These are phyloP conservation scores for Cryptoprocta ferox DNA, from an alignment of 2,797 vertebrate genomes.

Conservation along the genomic window DNA sequence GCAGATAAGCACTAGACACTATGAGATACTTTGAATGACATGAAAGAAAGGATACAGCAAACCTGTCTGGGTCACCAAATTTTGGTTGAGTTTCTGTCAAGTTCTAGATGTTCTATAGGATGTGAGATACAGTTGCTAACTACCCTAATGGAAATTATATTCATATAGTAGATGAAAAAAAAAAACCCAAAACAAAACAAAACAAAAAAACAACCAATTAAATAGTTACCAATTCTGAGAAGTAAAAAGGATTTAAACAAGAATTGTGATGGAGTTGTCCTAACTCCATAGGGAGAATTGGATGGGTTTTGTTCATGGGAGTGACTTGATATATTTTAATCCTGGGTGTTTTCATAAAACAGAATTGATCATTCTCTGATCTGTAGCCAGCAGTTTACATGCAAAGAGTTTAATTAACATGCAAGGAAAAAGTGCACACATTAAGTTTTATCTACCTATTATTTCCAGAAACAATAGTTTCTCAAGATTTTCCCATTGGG, in stretches of 20 bases:
- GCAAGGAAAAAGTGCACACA: background rate
- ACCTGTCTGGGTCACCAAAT: background rate
- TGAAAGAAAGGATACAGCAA: background rate
- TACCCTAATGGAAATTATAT: background rate
- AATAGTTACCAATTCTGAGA: background rate
- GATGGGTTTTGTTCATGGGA: background rate
- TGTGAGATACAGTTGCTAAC: background rate
- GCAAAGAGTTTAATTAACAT: constrained; percentile 43
- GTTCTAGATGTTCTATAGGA: background rate
- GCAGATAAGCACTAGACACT: background rate
- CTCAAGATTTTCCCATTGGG: background rate
- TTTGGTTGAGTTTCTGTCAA: background rate
- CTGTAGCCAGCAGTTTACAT: background rate
- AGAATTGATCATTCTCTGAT: constrained; percentile 10
- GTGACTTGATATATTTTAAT: constrained; percentile 22
- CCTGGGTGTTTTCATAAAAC: background rate
- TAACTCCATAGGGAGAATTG: background rate
- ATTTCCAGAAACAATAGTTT: constrained; percentile 8
- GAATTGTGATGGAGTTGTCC: background rate
- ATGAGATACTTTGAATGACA: background rate
- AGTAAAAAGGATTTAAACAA: background rate
- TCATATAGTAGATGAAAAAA: background rate
- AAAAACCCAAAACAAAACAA: background rate
- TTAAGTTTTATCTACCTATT: background rate
- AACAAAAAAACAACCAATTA: background rate